Base-by-base conservation (phyloP, 2,797 vertebrate genomes). In the Myioborus melanocephalus region DNA sequence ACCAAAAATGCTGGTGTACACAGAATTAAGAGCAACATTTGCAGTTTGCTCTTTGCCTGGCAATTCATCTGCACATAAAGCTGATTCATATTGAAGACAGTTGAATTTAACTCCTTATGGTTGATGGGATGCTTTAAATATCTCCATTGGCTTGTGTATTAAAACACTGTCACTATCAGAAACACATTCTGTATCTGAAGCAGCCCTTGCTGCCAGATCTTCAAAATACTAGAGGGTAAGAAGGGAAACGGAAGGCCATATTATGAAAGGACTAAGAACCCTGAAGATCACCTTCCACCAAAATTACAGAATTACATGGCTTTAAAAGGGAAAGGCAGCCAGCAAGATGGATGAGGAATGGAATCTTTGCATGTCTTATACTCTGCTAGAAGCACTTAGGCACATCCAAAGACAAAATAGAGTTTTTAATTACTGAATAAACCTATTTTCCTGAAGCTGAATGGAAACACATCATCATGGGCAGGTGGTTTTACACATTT, bases 1-100 rank as follows among this genome's bases (percentile, higher is more conserved):
- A 93, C 93, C 41, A 83, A 96, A 96, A 96, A 89, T 81, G 90
- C 94, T 95, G 90, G 75, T 94, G 76, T 90, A 91, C 76, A 95
- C 91, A 94, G 90, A 96, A 95, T 91, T 87, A 83, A 72, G 69
- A 96, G 69, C 64, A 93, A 82, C 88, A 96, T 95, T 97, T 94
- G 94, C 90, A 92, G 82, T 90, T 96, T 89, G 68, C 69, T 92
- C 89, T 96, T 94, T 96, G 91, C 85, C 94, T 96, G 91, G 91
- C 63, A 95, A 93, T 94, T 94, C 90, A 66, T 94, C 80, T 95
- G 68, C 64, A 84, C 73, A 91, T 96, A 92, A 95, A 94, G 64
- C 83, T 94, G 94, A 94, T 88, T 95, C 93, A 87, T 56, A 76
- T 7, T 82, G 71, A 93, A 94, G 86, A 52, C 65, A 87, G 88